These are phyloP conservation scores for Jaculus jaculus DNA, from an alignment of 2,113 vertebrate species.

Conservation along the genomic window DNA sequence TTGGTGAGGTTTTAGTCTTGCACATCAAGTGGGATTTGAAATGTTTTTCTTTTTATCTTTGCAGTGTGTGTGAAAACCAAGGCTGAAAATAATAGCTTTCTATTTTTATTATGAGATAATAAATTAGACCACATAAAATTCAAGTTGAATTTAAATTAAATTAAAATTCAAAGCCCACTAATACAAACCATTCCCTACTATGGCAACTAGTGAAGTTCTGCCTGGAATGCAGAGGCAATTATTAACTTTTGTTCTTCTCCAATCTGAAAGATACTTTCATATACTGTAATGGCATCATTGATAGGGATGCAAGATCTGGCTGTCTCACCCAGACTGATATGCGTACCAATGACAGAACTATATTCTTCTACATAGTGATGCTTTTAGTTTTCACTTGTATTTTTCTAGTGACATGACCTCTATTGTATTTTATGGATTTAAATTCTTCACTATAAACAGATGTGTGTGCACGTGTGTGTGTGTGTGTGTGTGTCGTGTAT, in stretches of 20 bases:
- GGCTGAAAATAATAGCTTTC: slow-evolving; percentile 43
- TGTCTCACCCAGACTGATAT: background rate
- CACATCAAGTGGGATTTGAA: slow-evolving; percentile 56
- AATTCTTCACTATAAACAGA: background rate
- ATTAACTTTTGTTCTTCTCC: slow-evolving; percentile 15
- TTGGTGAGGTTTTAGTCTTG: slow-evolving; percentile 53
- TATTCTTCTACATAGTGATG: background rate
- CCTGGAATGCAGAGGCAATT: background rate
- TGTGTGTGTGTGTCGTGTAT: background rate
- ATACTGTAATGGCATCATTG: background rate
- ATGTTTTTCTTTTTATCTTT: slow-evolving; percentile 59
- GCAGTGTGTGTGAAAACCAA: slow-evolving; percentile 56
- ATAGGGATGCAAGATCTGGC: background rate
- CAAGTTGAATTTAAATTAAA: slow-evolving; percentile 48
- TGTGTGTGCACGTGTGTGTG: background rate
- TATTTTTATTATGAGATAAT: background rate
- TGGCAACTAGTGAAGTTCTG: background rate
- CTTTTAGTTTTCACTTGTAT: background rate
- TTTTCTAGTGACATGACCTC: background rate
- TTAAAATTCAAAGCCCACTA: slow-evolving; percentile 30
- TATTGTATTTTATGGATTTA: background rate
- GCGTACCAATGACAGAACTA: background rate
- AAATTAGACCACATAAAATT: slow-evolving; percentile 43
- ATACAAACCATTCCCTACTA: background rate
- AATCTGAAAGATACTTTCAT: background rate